Conservation (phyloP, 1,140 invertebrate genomes). For the Papilio dardanus region DNA sequence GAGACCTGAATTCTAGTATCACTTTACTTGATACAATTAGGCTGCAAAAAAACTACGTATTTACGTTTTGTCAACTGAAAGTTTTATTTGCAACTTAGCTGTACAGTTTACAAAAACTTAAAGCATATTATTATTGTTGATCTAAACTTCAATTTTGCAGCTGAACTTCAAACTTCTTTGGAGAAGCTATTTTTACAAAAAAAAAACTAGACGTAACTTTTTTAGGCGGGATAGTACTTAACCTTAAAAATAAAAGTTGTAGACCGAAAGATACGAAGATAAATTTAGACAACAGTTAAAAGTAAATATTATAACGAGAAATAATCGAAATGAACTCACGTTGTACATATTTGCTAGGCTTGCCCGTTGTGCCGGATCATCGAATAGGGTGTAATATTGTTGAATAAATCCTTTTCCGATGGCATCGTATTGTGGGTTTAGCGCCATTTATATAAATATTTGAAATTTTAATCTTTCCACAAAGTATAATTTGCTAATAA, state of each 20-base stretch:
- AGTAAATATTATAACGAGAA: background rate
- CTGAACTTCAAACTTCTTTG: background rate
- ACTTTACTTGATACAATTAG: background rate
- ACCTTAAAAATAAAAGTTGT: conserved; percentile 4
- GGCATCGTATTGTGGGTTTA: conserved; percentile 94
- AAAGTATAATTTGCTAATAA: conserved; percentile 52
- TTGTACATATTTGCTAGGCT: conserved; percentile 95
- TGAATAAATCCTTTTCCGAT: conserved; percentile 96
- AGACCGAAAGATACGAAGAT: background rate
- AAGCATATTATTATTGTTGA: background rate
- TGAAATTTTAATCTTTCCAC: conserved; percentile 50
- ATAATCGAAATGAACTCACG: conserved; percentile 85
- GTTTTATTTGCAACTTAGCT: background rate
- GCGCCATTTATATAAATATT: conserved; percentile 85
- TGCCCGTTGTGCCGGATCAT: conserved; percentile 91
- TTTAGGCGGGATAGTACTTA: conserved; percentile 31
- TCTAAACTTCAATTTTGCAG: background rate
- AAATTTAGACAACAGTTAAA: too few species aligned
- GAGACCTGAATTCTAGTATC: background rate
- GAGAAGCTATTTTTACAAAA: conserved; percentile 11
- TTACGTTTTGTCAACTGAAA: background rate
- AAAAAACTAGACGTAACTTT: conserved; percentile 1
- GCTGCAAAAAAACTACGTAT: background rate
- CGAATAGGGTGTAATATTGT: conserved; percentile 96
- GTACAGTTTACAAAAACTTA: background rate